Conservation (phyloP, 2,797 vertebrate genomes). For the Anniella stebbinsi region DNA sequence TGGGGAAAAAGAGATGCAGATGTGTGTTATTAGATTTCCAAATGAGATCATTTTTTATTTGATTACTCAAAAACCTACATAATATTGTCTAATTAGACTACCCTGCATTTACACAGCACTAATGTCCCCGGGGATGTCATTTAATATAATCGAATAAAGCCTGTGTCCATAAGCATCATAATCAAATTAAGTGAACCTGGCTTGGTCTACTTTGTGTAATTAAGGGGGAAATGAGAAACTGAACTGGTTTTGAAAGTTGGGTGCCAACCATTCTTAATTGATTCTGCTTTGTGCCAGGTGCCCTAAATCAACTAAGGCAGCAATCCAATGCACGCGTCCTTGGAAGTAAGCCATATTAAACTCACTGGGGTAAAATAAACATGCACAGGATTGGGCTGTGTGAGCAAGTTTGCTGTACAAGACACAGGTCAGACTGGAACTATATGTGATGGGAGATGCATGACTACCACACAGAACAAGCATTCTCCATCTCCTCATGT, state of each 20-base stretch:
- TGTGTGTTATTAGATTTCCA: slow-evolving; percentile 41
- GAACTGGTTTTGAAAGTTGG: slow-evolving; percentile 39
- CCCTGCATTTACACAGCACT: slow-evolving; percentile 30
- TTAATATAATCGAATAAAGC: slow-evolving; percentile 36
- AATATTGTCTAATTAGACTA: slow-evolving; percentile 32
- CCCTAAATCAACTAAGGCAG: slow-evolving; percentile 29
- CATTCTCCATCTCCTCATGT: not conserved
- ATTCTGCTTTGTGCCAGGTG: not conserved
- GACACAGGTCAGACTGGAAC: not conserved
- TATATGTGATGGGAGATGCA: not conserved
- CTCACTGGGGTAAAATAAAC: not conserved
- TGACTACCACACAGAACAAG: not conserved
- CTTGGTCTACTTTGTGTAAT: slow-evolving; percentile 46
- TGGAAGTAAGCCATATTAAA: not conserved
- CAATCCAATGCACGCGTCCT: not conserved
- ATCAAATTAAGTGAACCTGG: slow-evolving; percentile 51
- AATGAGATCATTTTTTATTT: slow-evolving; percentile 47
- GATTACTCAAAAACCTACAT: slow-evolving; percentile 32
- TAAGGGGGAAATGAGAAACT: slow-evolving; percentile 44
- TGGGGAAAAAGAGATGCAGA: not conserved
- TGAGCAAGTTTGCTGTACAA: not conserved
- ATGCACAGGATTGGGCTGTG: no score
- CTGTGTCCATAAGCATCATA: slow-evolving; percentile 36
- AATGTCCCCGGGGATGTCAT: not conserved
- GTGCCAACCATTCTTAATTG: slow-evolving; percentile 29